A percentile compares a stretch with the other conserved stretches of the same genome.
Evolutionary conservation across 92 coral and sea anemone genomes (phyloP).

Genomic region (Desmophyllum pertusum): DNA sequence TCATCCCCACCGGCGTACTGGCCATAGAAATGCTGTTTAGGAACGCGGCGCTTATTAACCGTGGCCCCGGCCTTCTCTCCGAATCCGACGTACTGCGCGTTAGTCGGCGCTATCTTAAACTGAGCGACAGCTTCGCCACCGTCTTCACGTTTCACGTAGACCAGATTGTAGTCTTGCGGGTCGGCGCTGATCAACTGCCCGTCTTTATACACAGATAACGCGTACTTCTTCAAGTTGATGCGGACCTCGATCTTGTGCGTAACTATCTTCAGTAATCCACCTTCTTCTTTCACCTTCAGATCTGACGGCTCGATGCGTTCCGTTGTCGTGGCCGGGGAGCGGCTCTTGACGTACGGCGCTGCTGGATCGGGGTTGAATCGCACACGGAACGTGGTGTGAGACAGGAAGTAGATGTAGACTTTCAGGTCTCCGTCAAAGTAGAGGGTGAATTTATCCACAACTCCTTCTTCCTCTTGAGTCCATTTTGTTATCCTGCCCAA

Average conservation of each 20-base stretch:
- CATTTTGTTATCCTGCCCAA: constrained; percentile 63
- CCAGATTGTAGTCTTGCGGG: constrained; percentile 74
- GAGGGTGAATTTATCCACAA: constrained; percentile 74
- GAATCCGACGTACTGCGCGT: constrained; percentile 78
- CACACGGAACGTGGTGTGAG: constrained; percentile 70
- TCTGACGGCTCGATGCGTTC: constrained; percentile 79
- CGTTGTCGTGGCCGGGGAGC: constrained; percentile 80
- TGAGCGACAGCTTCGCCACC: constrained; percentile 80
- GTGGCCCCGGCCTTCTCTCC: constrained; percentile 84
- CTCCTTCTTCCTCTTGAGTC: constrained; percentile 75
- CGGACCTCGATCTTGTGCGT: constrained; percentile 58
- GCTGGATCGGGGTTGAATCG: constrained; percentile 77
- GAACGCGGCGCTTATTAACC: constrained; percentile 74
- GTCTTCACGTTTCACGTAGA: constrained; percentile 49
- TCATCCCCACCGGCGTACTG: constrained; percentile 60
- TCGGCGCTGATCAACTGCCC: constrained; percentile 76
- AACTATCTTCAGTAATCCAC: constrained; percentile 34
- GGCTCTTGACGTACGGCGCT: constrained; percentile 71
- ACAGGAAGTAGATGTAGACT: constrained; percentile 70
- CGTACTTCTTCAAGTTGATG: constrained; percentile 65
- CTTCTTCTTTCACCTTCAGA: constrained; percentile 53
- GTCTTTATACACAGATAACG: constrained; percentile 75
- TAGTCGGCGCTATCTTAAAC: constrained; percentile 75
- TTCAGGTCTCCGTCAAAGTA: constrained; percentile 66
- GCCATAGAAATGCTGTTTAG: constrained; percentile 83